These are phyloP conservation scores for Phoxinus dragarum DNA, from an alignment of 2,797 vertebrate genomes.

Conservation along the genomic window DNA sequence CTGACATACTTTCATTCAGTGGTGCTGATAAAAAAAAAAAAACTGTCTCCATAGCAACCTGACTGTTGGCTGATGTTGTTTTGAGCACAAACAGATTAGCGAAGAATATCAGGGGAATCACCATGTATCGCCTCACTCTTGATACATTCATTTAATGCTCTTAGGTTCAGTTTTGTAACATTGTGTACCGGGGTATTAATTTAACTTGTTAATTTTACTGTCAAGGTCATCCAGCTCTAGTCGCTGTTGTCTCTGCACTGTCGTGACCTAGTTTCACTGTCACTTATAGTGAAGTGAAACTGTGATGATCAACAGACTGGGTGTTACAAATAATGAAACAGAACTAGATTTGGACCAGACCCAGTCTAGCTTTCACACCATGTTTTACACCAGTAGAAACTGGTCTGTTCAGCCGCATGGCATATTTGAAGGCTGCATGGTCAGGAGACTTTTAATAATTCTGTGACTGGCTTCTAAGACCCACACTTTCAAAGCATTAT, in stretches of 20 bases:
- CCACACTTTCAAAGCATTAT: slow-evolving; percentile 43
- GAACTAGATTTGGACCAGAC: neutral
- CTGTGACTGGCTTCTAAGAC: slow-evolving; percentile 17
- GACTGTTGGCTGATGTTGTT: slow-evolving; percentile 51
- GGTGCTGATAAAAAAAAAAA: slow-evolving; percentile 48
- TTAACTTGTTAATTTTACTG: slow-evolving; percentile 22
- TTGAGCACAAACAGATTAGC: slow-evolving; percentile 55
- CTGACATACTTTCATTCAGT: slow-evolving; percentile 49
- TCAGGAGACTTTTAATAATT: slow-evolving; percentile 39
- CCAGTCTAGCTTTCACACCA: slow-evolving; percentile 4
- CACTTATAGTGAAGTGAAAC: slow-evolving; percentile 32
- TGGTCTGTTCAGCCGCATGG: neutral
- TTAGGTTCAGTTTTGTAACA: slow-evolving; percentile 15
- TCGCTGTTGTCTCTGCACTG: neutral
- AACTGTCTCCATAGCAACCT: slow-evolving; percentile 61
- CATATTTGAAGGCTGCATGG: slow-evolving; percentile 13
- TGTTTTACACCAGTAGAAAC: slow-evolving; percentile 19
- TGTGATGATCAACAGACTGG: slow-evolving; percentile 30
- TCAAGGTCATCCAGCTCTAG: neutral
- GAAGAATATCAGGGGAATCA: slow-evolving; percentile 40
- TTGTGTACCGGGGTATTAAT: slow-evolving; percentile 1
- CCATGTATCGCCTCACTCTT: slow-evolving; percentile 8
- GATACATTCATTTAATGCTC: slow-evolving; percentile 25
- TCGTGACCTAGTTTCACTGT: slow-evolving; percentile 23
- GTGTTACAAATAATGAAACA: slow-evolving; percentile 2